Conservation (phyloP, 2,888 invertebrate genomes). For the Xylota sylvarum region DNA sequence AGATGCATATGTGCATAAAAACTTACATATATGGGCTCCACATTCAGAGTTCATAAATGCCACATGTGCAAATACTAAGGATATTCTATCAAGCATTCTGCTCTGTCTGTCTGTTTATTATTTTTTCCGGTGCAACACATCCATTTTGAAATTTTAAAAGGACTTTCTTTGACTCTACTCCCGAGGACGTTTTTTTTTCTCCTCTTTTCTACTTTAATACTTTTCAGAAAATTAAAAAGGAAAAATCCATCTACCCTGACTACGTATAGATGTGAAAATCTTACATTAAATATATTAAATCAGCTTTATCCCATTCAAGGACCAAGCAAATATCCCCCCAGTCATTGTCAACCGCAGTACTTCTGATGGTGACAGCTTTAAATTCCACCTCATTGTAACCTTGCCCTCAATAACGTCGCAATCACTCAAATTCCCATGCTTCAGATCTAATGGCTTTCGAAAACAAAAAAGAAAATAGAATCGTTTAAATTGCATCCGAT, state of each 20-base stretch:
- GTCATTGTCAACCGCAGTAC: constrained; percentile 34
- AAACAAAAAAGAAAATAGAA: not conserved
- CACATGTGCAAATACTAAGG: constrained; percentile 13
- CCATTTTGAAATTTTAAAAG: not conserved
- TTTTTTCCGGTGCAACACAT: constrained; percentile 10
- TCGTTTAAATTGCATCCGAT: constrained; percentile 38
- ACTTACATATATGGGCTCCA: not conserved
- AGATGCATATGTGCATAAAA: constrained; percentile 18
- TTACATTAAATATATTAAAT: constrained; percentile 36
- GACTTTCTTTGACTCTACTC: constrained; percentile 16
- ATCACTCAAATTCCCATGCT: not conserved
- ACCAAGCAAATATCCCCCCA: constrained; percentile 8
- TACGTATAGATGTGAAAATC: not conserved
- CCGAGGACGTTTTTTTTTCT: constrained; percentile 16
- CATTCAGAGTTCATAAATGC: constrained; percentile 30
- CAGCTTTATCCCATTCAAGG: constrained; percentile 33
- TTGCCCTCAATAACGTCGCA: constrained; percentile 34
- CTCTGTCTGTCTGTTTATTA: not conserved
- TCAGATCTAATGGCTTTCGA: not conserved
- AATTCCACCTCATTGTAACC: constrained; percentile 34
- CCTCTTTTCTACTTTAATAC: not conserved
- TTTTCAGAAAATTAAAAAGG: constrained; percentile 9
- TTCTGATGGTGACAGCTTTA: constrained; percentile 54
- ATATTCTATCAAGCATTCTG: not conserved
- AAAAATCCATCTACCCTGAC: constrained; percentile 5